Conservation (phyloP, 2,888 invertebrate species). For the Meteorus cinctellus region DNA sequence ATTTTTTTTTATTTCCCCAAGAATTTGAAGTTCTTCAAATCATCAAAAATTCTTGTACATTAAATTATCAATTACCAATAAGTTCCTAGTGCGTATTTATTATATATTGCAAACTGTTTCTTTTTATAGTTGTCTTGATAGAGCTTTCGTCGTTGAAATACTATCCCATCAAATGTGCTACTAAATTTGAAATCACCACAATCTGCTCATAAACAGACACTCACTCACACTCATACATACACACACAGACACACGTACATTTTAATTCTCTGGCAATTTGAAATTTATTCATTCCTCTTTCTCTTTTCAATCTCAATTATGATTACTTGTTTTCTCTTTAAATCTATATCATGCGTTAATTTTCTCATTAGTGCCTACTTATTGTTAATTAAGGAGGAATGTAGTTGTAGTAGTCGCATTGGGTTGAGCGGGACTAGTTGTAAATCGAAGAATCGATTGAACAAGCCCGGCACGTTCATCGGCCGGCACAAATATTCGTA, state of each 20-base stretch:
- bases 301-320: slow-evolving; percentile 17
- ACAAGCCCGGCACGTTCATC: slow-evolving; percentile 61
- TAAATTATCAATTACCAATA: slow-evolving; percentile 63
- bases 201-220: neutral
- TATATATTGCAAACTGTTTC: slow-evolving; percentile 54
- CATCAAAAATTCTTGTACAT: slow-evolving; percentile 67
- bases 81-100: slow-evolving; percentile 53
- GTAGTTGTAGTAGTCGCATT: slow-evolving; percentile 65
- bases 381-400: slow-evolving; percentile 70
- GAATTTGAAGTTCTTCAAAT: neutral
- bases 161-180: slow-evolving; percentile 37
- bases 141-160: slow-evolving; percentile 24
- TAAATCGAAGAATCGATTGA: slow-evolving; percentile 58
- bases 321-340: slow-evolving; percentile 32
- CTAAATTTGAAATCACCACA: neutral
- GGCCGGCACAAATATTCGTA: slow-evolving; percentile 56
- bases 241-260: slow-evolving; percentile 11
- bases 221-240: no score
- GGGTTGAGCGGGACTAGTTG: slow-evolving; percentile 38
- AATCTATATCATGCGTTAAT: slow-evolving; percentile 34
- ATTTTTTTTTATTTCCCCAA: slow-evolving; percentile 5
- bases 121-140: neutral
- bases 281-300: slow-evolving; percentile 27
- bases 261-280: slow-evolving; percentile 33
- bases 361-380: slow-evolving; percentile 68